Conservation (phyloP, 2,113 vertebrate species). For the Nyctibius bracteatus region DNA sequence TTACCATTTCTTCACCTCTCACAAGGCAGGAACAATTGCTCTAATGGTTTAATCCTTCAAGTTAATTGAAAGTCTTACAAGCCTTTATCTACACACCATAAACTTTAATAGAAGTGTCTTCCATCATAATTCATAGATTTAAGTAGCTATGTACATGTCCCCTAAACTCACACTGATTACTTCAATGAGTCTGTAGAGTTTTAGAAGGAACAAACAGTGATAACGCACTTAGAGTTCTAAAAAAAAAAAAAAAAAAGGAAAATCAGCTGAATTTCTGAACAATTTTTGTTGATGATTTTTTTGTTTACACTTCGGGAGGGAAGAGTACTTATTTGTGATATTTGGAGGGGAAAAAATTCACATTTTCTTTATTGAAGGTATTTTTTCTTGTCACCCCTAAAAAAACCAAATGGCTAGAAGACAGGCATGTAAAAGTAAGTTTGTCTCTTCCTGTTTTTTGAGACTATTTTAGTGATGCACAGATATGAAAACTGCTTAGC, state of each 20-base stretch:
- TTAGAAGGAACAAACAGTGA: neutral
- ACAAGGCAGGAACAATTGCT: neutral
- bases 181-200: slow-evolving; percentile 5
- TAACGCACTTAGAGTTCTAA: neutral
- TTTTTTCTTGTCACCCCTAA: neutral
- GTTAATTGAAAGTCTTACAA: slow-evolving; percentile 39
- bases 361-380: neutral
- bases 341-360: neutral
- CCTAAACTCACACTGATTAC: neutral
- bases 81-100: neutral
- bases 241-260: neutral
- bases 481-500: neutral
- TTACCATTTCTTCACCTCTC: neutral
- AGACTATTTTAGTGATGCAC: neutral
- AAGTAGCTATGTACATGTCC: neutral
- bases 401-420: neutral
- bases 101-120: slow-evolving; percentile 10
- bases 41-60: slow-evolving; percentile 2
- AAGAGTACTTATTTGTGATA: neutral
- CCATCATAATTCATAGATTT: neutral
- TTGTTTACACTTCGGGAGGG: neutral
- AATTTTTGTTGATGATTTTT: neutral
- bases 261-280: neutral
- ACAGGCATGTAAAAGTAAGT: neutral
- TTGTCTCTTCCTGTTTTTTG: neutral